Percentiles rank a stretch among this genome's conserved stretches.
phyloP scores from a whole-genome alignment of 2,888 invertebrate genomes.

The Vesta saturnalis region DNA sequence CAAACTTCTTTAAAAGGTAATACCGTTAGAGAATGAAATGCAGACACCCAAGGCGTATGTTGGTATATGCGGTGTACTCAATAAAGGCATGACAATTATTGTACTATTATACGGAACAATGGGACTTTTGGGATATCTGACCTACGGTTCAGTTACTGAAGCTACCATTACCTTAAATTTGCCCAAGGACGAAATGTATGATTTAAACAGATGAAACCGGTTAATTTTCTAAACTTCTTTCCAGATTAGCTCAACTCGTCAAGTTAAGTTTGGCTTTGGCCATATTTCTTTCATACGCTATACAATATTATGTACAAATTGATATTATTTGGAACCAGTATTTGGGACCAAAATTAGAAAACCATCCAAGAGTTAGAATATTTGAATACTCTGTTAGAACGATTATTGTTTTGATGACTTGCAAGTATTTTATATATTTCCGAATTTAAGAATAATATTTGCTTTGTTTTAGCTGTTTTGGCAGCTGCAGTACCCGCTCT shows the following conservation, averaged over 20 bases:
- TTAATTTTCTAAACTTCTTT: not conserved
- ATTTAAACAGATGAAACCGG: not conserved
- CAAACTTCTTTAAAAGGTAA: constrained; percentile 69
- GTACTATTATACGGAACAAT: constrained; percentile 85
- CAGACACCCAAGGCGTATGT: constrained; percentile 81
- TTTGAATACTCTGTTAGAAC: constrained; percentile 87
- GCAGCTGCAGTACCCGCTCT: constrained; percentile 88
- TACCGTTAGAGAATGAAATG: constrained; percentile 92
- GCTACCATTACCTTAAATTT: constrained; percentile 92
- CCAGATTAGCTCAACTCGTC: constrained; percentile 77
- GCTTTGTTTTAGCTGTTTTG: constrained; percentile 76
- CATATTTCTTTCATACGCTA: constrained; percentile 90
- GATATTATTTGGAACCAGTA: constrained; percentile 92
- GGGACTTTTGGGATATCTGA: constrained; percentile 92
- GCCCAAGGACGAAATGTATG: constrained; percentile 73
- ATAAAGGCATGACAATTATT: constrained; percentile 82
- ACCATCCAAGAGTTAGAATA: constrained; percentile 68
- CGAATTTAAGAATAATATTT: constrained; percentile 46
- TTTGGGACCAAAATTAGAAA: constrained; percentile 68
- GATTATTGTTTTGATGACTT: constrained; percentile 80
- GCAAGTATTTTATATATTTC: constrained; percentile 69
- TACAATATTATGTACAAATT: constrained; percentile 96
- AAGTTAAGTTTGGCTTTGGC: constrained; percentile 79
- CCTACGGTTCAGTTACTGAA: constrained; percentile 75
- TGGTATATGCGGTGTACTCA: constrained; percentile 81